phyloP scores from a whole-genome alignment of 2,797 vertebrate species.

The Meriones psammophilus region DNA sequence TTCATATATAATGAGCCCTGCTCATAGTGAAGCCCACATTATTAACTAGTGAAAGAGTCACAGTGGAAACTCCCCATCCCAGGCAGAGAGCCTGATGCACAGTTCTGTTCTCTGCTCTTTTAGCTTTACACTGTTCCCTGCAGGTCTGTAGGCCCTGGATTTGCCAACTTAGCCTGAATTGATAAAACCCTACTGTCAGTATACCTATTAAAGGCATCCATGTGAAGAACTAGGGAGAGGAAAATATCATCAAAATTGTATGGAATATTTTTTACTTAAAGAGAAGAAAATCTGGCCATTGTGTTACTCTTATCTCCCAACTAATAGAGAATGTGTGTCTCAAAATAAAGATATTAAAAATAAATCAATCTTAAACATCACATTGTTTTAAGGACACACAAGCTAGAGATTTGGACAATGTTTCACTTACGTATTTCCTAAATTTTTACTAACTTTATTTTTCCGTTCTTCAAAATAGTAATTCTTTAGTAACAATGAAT shows the following conservation, averaged over 20 bases:
- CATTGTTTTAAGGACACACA: background rate
- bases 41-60: conserved; percentile 33
- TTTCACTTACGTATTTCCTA: conserved; percentile 2
- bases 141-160: background rate
- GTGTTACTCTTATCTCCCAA: background rate
- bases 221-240: background rate
- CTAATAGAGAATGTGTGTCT: background rate
- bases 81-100: background rate
- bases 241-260: background rate
- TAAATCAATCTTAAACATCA: background rate
- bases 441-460: background rate
- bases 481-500: background rate
- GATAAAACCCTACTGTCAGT: background rate
- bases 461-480: background rate
- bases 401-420: background rate
- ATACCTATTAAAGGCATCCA: background rate
- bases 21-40: conserved; percentile 45
- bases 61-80: background rate
- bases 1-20: conserved; percentile 47
- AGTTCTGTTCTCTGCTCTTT: background rate
- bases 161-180: background rate
- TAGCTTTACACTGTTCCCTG: background rate
- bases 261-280: background rate
- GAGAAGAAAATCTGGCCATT: background rate
- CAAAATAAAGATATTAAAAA: conserved; percentile 10